phyloP scores from a whole-genome alignment of 1,140 invertebrate species.

The Zaprionus capensis region DNA sequence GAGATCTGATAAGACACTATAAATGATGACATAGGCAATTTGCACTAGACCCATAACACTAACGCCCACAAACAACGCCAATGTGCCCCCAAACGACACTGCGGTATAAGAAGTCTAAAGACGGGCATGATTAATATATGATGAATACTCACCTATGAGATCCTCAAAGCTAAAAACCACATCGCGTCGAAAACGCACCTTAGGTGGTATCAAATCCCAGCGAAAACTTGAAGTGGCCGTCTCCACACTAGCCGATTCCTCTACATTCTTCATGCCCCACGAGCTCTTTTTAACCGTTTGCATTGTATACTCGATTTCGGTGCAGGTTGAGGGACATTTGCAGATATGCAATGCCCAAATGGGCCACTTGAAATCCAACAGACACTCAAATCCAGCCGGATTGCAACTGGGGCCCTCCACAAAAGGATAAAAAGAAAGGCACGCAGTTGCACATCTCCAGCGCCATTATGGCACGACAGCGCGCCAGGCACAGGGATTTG shows the following conservation, averaged over 20 bases:
- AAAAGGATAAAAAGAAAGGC: slow-evolving; percentile 80
- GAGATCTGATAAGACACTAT: slow-evolving; percentile 52
- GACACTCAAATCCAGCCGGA: slow-evolving; percentile 79
- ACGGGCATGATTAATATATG: neutral
- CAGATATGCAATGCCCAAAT: slow-evolving; percentile 81
- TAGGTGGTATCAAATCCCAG: slow-evolving; percentile 82
- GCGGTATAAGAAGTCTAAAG: neutral
- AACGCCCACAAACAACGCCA: slow-evolving; percentile 74
- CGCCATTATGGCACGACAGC: slow-evolving; percentile 79
- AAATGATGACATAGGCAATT: slow-evolving; percentile 59
- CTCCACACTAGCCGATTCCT: slow-evolving; percentile 57
- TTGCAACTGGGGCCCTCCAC: slow-evolving; percentile 72
- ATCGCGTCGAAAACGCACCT: slow-evolving; percentile 80
- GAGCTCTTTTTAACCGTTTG: slow-evolving; percentile 79
- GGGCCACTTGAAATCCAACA: slow-evolving; percentile 82
- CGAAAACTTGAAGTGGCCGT: slow-evolving; percentile 79
- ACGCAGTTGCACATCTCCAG: slow-evolving; percentile 83
- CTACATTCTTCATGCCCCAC: slow-evolving; percentile 71
- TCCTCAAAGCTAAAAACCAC: slow-evolving; percentile 84
- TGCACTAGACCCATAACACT: slow-evolving; percentile 69
- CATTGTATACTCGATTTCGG: slow-evolving; percentile 79
- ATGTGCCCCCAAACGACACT: slow-evolving; percentile 78
- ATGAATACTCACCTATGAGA: slow-evolving; percentile 61
- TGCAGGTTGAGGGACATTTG: slow-evolving; percentile 81
- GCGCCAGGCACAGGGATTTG: slow-evolving; percentile 73